These are phyloP conservation scores for Ganaspis sp. DNA, from an alignment of 1,140 invertebrate species.

Conservation along the genomic window DNA sequence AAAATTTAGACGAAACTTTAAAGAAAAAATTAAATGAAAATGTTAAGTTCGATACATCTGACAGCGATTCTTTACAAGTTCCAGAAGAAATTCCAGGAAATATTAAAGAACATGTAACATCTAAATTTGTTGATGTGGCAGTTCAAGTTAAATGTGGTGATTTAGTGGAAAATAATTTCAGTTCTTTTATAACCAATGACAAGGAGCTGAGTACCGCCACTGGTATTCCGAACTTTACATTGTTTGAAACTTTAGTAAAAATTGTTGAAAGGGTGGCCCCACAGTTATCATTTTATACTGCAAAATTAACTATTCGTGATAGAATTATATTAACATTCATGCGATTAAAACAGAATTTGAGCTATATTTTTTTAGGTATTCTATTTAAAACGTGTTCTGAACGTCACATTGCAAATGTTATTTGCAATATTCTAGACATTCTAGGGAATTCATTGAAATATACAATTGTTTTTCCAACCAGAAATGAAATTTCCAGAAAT, in stretches of 20 bases:
- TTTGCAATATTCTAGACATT: constrained; percentile 7
- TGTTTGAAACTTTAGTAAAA: constrained; percentile 18
- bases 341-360: constrained; percentile 17
- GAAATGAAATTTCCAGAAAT: constrained; percentile 43
- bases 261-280: constrained; percentile 27
- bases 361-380: background rate
- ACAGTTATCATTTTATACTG: constrained; percentile 17
- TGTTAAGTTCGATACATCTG: too few relatives aligned
- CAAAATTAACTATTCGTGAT: constrained; percentile 24
- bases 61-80: background rate
- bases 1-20: too few relatives aligned
- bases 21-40: too few relatives aligned
- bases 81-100: background rate
- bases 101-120: too few relatives aligned
- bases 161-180: background rate
- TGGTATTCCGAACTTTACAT: constrained; percentile 2
- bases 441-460: background rate
- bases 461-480: constrained; percentile 31
- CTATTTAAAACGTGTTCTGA: background rate
- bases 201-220: background rate
- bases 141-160: background rate
- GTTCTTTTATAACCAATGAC: background rate
- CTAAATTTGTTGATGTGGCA: constrained; percentile 36
- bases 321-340: constrained; percentile 30
- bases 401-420: background rate